A percentile compares a stretch with the other conserved stretches of the same genome.
phyloP scores from a whole-genome alignment of 2,113 vertebrate genomes.

The Vombatus ursinus region DNA sequence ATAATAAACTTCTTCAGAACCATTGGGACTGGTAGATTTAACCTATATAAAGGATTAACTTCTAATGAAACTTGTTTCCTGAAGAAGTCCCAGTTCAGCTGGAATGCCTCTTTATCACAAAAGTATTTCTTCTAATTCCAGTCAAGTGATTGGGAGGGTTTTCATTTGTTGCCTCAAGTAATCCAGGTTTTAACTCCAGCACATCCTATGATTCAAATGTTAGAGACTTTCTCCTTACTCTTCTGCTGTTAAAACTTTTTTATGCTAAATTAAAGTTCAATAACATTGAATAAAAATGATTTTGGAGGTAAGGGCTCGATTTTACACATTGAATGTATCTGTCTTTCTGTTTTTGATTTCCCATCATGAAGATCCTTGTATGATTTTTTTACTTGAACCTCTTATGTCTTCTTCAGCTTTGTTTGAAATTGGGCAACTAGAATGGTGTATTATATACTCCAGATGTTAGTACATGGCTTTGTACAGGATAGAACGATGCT shows the following conservation, averaged over 20 bases:
- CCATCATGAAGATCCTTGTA: neutral
- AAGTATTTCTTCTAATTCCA: neutral
- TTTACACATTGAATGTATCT: neutral
- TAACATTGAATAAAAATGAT: neutral
- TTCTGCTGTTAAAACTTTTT: neutral
- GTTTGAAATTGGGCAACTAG: neutral
- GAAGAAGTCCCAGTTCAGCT: neutral
- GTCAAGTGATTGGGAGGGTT: neutral
- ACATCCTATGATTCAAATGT: neutral
- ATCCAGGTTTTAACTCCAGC: neutral
- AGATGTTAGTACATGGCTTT: neutral
- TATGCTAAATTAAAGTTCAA: neutral
- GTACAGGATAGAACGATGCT: neutral
- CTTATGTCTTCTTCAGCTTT: neutral
- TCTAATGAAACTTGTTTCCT: neutral
- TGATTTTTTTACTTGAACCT: neutral
- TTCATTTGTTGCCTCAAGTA: neutral
- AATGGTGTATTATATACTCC: neutral
- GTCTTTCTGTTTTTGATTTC: neutral
- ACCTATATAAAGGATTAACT: neutral
- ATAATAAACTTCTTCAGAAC: neutral
- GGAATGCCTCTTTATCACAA: neutral
- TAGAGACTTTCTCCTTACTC: neutral
- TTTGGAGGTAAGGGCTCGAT: neutral
- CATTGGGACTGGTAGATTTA: neutral